Percentiles rank a stretch among this genome's conserved stretches.
phyloP scores from a whole-genome alignment of 1,140 invertebrate species.

The Orussus abietinus region DNA sequence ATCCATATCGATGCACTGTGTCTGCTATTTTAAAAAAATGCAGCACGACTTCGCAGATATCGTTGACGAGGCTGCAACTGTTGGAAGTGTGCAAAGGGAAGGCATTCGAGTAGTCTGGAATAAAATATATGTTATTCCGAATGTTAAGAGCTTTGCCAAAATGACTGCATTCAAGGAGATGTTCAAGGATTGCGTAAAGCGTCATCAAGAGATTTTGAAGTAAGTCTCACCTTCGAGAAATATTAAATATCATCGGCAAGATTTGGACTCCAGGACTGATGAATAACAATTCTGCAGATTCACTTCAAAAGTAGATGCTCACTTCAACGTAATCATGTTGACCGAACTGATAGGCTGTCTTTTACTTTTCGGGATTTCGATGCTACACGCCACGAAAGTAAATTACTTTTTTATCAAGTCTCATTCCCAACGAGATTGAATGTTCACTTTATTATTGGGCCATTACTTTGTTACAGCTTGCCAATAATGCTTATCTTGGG shows the following conservation, averaged over 20 bases:
- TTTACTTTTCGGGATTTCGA: slow-evolving; percentile 7
- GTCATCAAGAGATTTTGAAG: slow-evolving; percentile 8
- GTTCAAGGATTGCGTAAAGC: slow-evolving; percentile 1
- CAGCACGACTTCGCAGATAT: neutral
- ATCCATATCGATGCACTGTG: slow-evolving; percentile 6
- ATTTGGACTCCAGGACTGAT: too few relatives aligned
- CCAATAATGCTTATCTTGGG: neutral
- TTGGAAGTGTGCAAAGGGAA: neutral
- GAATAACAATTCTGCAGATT: slow-evolving; percentile 8
- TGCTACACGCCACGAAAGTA: slow-evolving; percentile 10
- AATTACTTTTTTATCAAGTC: too few relatives aligned
- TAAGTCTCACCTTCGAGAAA: too few relatives aligned
- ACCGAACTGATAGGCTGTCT: slow-evolving; percentile 5
- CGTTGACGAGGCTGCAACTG: neutral
- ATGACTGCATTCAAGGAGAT: slow-evolving; percentile 3
- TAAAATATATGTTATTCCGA: too few relatives aligned
- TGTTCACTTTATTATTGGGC: too few relatives aligned
- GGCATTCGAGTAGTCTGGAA: neutral
- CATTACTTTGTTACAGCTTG: slow-evolving; percentile 3
- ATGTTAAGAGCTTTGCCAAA: too few relatives aligned
- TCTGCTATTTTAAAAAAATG: slow-evolving; percentile 2
- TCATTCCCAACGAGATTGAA: too few relatives aligned
- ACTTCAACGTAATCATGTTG: slow-evolving; percentile 5
- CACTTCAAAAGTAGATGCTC: neutral
- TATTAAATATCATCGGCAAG: too few relatives aligned